Evolutionary conservation across 2,797 vertebrate species (phyloP), one percentile per base, ranked within the genome.

Genomic region (Saxicola maurus): DNA sequence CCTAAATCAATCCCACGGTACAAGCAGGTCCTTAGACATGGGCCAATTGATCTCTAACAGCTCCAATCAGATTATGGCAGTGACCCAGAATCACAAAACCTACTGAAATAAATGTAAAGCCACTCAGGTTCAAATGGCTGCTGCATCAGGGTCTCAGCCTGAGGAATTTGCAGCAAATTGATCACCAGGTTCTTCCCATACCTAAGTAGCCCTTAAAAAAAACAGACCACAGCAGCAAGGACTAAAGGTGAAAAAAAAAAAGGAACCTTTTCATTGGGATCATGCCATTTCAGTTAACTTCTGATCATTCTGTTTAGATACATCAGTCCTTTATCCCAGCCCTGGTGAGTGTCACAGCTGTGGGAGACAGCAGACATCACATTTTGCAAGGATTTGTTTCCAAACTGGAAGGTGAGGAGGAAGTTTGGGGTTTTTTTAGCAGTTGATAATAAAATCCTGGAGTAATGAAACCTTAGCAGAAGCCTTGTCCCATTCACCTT

Each of bases 291-390:
- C 49, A 18, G 13, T 59, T 55, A 46, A 48, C 0, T 82, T 72
- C 8, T 45, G 37, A 9, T 17, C 4, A 17, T 15, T 13, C 25
- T 59, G 9, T 61, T 76, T 14, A 7, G 2, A 66, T 37, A 16
- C 19, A 61, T 35, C 24, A 13, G 8, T 37, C 12, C 24, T 64
- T 37, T 48, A 43, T 30, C 35, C 17, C 31, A 25, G 33, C 8
- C 45, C 51, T 45, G 57, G 13, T 0, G 4, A 68, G 37, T 7
- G 3, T 4, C 48, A 7, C 1, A 40, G 62, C 62, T 52, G 38
- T 8, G 20, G 20, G 23, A 27, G 6, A 25, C 46, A 82, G 0
- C 1, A 68, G 28, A 19, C 18, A 18, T 2, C 3, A 2, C 0
- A 1, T 43, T 62, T 38, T 53, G 38, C 10, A 28, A 56, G 80